These are phyloP conservation scores for Grantiella picta DNA, from an alignment of 2,113 vertebrate species.

Conservation along the genomic window DNA sequence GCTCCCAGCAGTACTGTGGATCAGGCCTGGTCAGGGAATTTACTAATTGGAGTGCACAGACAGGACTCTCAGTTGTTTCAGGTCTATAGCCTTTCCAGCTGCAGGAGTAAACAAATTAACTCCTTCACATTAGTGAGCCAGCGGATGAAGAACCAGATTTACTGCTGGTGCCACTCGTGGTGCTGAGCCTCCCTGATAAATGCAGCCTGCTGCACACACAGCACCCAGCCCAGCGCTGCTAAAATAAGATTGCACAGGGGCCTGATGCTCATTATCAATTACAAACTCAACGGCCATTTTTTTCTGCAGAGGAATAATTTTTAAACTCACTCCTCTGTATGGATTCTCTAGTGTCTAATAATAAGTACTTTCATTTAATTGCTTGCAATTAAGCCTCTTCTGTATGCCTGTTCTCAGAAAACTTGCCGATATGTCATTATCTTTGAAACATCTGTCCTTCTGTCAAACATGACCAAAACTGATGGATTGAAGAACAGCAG, in stretches of 20 bases:
- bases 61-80: background rate
- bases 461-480: conserved; percentile 32
- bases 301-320: conserved; percentile 16
- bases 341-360: conserved; percentile 47
- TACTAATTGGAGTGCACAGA: background rate
- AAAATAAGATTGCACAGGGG: background rate
- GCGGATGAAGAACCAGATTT: background rate
- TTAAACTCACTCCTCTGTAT: conserved; percentile 21
- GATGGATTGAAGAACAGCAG: background rate
- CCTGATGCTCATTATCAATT: background rate
- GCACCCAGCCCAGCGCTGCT: background rate
- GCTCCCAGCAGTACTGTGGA: background rate
- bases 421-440: background rate
- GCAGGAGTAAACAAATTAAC: background rate
- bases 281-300: background rate
- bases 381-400: conserved; percentile 50
- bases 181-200: background rate
- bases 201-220: background rate
- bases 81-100: background rate
- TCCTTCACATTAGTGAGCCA: background rate
- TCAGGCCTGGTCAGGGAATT: background rate
- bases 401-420: conserved; percentile 10
- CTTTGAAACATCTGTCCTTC: conserved; percentile 38
- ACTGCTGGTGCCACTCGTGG: background rate
- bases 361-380: conserved; percentile 40